These are phyloP conservation scores for Agapornis roseicollis DNA, from an alignment of 2,113 vertebrate species.

Conservation along the genomic window DNA sequence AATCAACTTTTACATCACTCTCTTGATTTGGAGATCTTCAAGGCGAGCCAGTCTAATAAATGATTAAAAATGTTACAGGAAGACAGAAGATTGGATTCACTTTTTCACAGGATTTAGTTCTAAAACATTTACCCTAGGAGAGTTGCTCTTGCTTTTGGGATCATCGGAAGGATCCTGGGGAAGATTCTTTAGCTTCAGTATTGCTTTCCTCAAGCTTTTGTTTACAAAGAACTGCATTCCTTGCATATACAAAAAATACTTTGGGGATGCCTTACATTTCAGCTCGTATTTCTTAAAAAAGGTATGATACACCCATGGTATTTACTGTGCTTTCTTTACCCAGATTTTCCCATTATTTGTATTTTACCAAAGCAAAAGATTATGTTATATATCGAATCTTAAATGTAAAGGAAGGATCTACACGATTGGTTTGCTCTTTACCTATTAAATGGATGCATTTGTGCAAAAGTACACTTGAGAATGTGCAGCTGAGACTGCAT, in stretches of 20 bases:
- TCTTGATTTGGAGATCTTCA: conserved; percentile 46
- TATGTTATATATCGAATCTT: background rate
- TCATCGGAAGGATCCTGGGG: conserved; percentile 62
- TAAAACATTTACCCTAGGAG: conserved; percentile 20
- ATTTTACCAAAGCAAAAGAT: conserved; percentile 55
- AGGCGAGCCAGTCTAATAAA: conserved; percentile 35
- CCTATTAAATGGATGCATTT: background rate
- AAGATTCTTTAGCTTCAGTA: conserved; percentile 61
- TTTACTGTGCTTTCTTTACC: conserved; percentile 48
- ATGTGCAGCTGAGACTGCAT: conserved; percentile 2
- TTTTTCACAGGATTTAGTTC: conserved; percentile 50
- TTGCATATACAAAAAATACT: conserved; percentile 70
- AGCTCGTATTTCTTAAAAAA: conserved; percentile 72
- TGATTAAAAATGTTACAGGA: conserved; percentile 43
- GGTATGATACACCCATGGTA: conserved; percentile 58
- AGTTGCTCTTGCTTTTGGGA: conserved; percentile 55
- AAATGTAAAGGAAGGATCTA: conserved; percentile 46
- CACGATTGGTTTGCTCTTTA: conserved; percentile 47
- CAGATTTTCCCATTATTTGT: conserved; percentile 21
- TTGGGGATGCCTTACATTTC: conserved; percentile 81
- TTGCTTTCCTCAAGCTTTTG: conserved; percentile 75
- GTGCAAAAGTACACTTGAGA: background rate
- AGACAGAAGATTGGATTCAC: conserved; percentile 58
- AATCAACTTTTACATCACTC: conserved; percentile 28
- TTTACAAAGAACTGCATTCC: conserved; percentile 83